phyloP scores from a whole-genome alignment of 2,888 invertebrate species.

The Hipparchia sbordonii region DNA sequence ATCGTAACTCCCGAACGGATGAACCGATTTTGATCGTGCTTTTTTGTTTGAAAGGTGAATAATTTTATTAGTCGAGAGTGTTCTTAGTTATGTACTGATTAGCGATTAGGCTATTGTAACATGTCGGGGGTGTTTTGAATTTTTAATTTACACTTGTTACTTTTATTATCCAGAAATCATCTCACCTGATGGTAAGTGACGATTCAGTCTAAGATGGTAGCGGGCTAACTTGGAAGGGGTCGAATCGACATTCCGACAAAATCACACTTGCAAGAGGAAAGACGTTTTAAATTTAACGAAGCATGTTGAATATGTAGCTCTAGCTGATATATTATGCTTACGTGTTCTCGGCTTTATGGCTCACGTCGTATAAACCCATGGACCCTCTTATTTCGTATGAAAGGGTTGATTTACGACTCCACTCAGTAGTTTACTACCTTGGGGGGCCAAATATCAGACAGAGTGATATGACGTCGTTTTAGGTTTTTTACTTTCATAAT shows the following conservation, averaged over 20 bases:
- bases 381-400: slow-evolving; percentile 19
- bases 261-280: not conserved
- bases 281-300: slow-evolving; percentile 20
- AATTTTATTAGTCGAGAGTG: too few relatives aligned
- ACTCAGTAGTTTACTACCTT: slow-evolving; percentile 23
- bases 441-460: slow-evolving; percentile 7
- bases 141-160: too few relatives aligned
- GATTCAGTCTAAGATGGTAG: too few relatives aligned
- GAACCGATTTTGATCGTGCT: too few relatives aligned
- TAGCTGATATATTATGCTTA: not conserved
- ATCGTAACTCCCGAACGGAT: too few relatives aligned
- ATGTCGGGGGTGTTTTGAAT: too few relatives aligned
- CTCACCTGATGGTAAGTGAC: too few relatives aligned
- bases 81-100: too few relatives aligned
- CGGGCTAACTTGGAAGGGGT: too few relatives aligned
- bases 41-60: too few relatives aligned
- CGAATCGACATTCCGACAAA: not conserved
- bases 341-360: slow-evolving; percentile 13
- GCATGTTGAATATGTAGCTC: not conserved
- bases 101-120: too few relatives aligned
- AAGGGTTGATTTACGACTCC: slow-evolving; percentile 23
- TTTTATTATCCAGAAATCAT: too few relatives aligned
- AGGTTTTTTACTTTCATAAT: slow-evolving; percentile 2
- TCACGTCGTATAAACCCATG: slow-evolving; percentile 17
- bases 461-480: slow-evolving; percentile 3